Evolutionary conservation across 2,113 vertebrate genomes (phyloP).

Genomic region (Sula dactylatra): DNA sequence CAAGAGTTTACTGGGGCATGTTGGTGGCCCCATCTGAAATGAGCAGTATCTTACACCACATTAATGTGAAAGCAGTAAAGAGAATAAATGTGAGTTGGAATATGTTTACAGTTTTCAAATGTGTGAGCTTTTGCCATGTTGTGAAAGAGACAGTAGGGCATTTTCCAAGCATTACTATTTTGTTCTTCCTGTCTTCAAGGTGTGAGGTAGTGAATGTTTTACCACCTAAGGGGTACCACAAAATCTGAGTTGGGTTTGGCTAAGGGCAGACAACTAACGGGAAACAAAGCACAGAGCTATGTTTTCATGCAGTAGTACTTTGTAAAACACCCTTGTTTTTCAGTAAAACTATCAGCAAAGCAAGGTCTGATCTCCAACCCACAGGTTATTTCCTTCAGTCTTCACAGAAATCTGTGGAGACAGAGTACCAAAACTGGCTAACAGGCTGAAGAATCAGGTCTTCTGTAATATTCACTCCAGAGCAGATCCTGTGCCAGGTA

Average conservation of each 20-base stretch:
- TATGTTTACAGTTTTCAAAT: slow-evolving; percentile 50
- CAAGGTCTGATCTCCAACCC: neutral
- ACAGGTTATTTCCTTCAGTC: neutral
- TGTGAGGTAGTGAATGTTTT: neutral
- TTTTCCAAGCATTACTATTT: neutral
- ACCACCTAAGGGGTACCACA: neutral
- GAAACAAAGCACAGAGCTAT: neutral
- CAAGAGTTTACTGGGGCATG: slow-evolving; percentile 29
- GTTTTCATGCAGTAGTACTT: neutral
- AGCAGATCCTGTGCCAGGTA: neutral
- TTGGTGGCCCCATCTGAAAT: neutral
- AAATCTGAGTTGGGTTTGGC: neutral
- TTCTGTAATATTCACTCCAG: neutral
- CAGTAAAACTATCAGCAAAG: neutral
- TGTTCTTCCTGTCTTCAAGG: neutral
- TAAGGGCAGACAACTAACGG: neutral
- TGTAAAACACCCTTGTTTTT: neutral
- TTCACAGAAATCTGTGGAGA: neutral
- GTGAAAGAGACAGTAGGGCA: neutral
- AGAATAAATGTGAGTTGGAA: slow-evolving; percentile 49
- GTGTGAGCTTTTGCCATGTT: slow-evolving; percentile 3
- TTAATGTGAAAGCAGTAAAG: slow-evolving; percentile 16
- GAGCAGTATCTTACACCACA: slow-evolving; percentile 1
- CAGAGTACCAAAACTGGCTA: neutral
- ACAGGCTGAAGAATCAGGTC: neutral